Evolutionary conservation across 1,140 invertebrate species (phyloP).

Genomic region (Apis florea): DNA sequence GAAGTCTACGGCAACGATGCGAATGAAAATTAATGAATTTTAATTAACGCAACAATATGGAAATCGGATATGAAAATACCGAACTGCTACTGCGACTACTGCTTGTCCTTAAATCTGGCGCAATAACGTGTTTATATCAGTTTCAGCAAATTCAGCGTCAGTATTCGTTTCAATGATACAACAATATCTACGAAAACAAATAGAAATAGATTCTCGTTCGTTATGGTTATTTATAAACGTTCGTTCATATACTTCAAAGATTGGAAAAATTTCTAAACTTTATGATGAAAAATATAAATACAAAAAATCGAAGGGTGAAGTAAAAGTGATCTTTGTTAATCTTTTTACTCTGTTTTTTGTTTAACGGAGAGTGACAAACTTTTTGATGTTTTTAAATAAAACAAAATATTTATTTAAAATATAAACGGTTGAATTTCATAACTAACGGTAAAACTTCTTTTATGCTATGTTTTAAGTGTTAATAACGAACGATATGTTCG

Average conservation of each 20-base stretch:
- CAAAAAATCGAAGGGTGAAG: no score
- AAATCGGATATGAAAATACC: slow-evolving; percentile 66
- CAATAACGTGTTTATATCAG: background rate
- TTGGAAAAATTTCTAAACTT: background rate
- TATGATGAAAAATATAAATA: no score
- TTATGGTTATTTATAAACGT: background rate
- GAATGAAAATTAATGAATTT: slow-evolving; percentile 75
- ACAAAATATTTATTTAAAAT: no score
- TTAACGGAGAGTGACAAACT: no score
- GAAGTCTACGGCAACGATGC: slow-evolving; percentile 60
- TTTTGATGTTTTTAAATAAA: no score
- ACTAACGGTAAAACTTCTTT: no score
- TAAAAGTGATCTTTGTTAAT: no score
- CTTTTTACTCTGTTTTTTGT: no score
- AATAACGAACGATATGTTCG: no score
- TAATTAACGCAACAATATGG: slow-evolving; percentile 71
- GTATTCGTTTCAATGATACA: background rate
- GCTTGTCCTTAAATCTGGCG: background rate
- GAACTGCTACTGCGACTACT: background rate
- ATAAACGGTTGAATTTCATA: no score
- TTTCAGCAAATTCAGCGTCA: background rate
- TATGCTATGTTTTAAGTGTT: no score
- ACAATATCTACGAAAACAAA: background rate
- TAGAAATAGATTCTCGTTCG: background rate
- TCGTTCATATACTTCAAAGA: background rate